Evolutionary conservation across 2,888 invertebrate species (phyloP).

Genomic region (Petrophora chlorosata): DNA sequence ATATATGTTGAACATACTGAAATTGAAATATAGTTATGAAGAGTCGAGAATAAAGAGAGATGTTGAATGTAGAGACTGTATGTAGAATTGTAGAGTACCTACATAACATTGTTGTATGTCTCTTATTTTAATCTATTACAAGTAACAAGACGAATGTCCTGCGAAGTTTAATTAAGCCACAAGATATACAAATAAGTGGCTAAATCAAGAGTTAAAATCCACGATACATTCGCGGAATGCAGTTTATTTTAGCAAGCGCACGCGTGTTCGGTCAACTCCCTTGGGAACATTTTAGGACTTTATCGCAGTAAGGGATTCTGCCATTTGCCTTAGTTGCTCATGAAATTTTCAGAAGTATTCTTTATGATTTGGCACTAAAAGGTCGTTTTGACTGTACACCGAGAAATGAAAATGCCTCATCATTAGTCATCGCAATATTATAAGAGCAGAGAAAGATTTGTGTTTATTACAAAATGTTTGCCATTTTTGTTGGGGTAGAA

Average conservation of each 20-base stretch:
- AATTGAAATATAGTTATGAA: no score
- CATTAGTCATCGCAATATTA: constrained; percentile 56
- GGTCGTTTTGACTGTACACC: background rate
- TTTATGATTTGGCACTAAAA: background rate
- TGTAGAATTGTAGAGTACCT: no score
- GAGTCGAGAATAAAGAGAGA: no score
- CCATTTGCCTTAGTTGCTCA: background rate
- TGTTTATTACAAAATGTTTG: constrained; percentile 24
- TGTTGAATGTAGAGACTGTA: no score
- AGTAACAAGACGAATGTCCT: constrained; percentile 2
- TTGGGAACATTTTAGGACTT: background rate
- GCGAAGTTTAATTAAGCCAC: constrained; percentile 28
- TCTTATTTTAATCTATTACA: background rate
- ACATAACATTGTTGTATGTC: no score
- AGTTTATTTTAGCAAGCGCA: constrained; percentile 66
- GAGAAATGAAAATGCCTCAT: constrained; percentile 55
- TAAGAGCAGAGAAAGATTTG: constrained; percentile 14
- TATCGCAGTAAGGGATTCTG: background rate
- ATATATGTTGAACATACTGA: no score
- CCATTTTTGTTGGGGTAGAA: constrained; percentile 15
- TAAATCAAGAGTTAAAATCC: constrained; percentile 56
- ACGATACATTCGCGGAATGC: constrained; percentile 65
- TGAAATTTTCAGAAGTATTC: background rate
- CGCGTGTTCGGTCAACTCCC: constrained; percentile 20
- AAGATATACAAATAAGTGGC: constrained; percentile 32